Conservation (phyloP, 2,113 vertebrate genomes). For the Ictalurus punctatus region DNA sequence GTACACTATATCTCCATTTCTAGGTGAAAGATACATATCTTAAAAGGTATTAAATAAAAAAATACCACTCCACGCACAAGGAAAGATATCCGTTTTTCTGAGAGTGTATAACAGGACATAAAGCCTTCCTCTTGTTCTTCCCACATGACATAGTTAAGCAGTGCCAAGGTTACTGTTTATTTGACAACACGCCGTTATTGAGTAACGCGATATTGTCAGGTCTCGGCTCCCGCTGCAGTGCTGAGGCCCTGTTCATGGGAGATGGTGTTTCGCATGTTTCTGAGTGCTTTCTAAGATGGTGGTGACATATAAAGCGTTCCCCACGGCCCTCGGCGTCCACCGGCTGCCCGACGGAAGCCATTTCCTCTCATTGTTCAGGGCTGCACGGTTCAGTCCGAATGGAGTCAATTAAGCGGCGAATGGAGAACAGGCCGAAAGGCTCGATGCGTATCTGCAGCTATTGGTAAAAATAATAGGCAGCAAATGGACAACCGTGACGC, state of each 20-base stretch:
- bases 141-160: neutral
- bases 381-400: constrained; percentile 43
- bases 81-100: neutral
- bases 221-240: neutral
- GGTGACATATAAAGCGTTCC: constrained; percentile 60
- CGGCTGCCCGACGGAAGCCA: constrained; percentile 45
- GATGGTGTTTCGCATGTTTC: constrained; percentile 31
- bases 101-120: neutral
- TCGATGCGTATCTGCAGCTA: constrained; percentile 50
- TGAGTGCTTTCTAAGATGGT: constrained; percentile 49
- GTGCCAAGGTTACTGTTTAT: constrained; percentile 38
- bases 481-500: constrained; percentile 32
- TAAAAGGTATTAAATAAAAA: neutral
- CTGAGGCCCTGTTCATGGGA: constrained; percentile 22
- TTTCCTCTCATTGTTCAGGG: constrained; percentile 56
- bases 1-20: neutral
- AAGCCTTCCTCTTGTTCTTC: neutral
- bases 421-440: constrained; percentile 40
- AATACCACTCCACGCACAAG: neutral
- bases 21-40: neutral
- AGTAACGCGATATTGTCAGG: constrained; percentile 41
- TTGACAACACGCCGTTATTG: constrained; percentile 46
- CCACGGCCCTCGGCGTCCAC: constrained; percentile 44
- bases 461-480: constrained; percentile 50
- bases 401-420: constrained; percentile 42